Conservation (phyloP, 2,888 invertebrate species). For the Pachliopta kotzebuea region DNA sequence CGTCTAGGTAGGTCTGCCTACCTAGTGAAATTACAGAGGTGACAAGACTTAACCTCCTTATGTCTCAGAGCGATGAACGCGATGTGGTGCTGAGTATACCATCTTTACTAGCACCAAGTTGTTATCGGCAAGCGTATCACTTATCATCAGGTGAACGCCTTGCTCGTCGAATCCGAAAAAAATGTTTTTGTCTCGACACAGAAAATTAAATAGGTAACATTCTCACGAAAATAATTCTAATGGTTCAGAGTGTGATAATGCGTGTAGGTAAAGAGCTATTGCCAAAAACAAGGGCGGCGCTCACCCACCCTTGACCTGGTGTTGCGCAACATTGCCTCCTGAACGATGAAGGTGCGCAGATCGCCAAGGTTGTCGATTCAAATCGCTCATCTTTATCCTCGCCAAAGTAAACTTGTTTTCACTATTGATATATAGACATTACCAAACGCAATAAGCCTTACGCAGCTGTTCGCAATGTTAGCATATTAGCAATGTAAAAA, state of each 20-base stretch:
- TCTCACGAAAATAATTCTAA: slow-evolving; percentile 36
- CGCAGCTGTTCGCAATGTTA: slow-evolving; percentile 11
- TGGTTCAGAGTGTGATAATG: slow-evolving; percentile 44
- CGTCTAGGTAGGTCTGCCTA: too few relatives aligned
- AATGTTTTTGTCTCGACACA: background rate
- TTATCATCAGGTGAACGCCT: too few relatives aligned
- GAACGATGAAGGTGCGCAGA: slow-evolving; percentile 50
- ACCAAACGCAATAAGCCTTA: slow-evolving; percentile 18
- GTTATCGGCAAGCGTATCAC: too few relatives aligned
- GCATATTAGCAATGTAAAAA: slow-evolving; percentile 5
- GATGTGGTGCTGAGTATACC: too few relatives aligned
- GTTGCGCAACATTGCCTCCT: slow-evolving; percentile 60
- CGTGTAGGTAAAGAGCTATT: slow-evolving; percentile 54
- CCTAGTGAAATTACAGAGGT: too few relatives aligned
- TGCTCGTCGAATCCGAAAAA: too few relatives aligned
- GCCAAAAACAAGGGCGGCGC: slow-evolving; percentile 67
- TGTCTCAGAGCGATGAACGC: too few relatives aligned
- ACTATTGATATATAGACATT: slow-evolving; percentile 38
- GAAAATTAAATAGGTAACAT: background rate
- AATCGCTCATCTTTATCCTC: slow-evolving; percentile 62
- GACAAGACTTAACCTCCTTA: too few relatives aligned
- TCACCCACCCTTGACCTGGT: slow-evolving; percentile 70
- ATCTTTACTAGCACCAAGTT: too few relatives aligned
- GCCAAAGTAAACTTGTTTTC: slow-evolving; percentile 48
- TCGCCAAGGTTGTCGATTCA: slow-evolving; percentile 51